Evolutionary conservation across 2,888 invertebrate species (phyloP).

Genomic region (Unio delphinus): DNA sequence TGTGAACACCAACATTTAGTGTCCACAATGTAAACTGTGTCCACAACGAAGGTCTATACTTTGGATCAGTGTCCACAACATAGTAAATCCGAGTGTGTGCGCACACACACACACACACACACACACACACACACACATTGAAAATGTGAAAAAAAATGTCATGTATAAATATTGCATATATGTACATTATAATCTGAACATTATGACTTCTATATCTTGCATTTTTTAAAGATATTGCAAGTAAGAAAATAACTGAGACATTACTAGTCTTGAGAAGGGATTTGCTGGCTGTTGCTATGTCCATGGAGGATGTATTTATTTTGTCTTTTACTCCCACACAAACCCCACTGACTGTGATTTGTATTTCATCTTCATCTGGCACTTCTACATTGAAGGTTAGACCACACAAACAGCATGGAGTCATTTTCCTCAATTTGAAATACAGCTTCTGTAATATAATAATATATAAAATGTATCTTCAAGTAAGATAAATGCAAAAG

Average conservation of each 20-base stretch:
- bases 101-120: too few species aligned
- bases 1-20: too few species aligned
- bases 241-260: background rate
- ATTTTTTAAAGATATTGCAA: background rate
- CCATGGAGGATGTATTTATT: constrained; percentile 18
- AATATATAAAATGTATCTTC: constrained; percentile 54
- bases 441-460: constrained; percentile 80
- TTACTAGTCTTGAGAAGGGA: constrained; percentile 37
- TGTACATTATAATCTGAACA: too few species aligned
- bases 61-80: too few species aligned
- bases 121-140: too few species aligned
- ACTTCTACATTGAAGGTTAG: constrained; percentile 87
- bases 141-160: too few species aligned
- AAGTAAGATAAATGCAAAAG: background rate
- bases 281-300: constrained; percentile 25
- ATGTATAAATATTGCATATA: too few species aligned
- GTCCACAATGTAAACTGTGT: too few species aligned
- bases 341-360: constrained; percentile 78
- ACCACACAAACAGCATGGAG: constrained; percentile 88
- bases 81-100: too few species aligned
- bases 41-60: too few species aligned
- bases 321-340: constrained; percentile 79
- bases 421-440: constrained; percentile 90
- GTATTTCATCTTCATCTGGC: constrained; percentile 85
- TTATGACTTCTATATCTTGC: too few species aligned